A percentile compares a stretch with the other conserved stretches of the same genome.
phyloP scores from a whole-genome alignment of 2,797 vertebrate genomes.

The Propithecus perrieri region DNA sequence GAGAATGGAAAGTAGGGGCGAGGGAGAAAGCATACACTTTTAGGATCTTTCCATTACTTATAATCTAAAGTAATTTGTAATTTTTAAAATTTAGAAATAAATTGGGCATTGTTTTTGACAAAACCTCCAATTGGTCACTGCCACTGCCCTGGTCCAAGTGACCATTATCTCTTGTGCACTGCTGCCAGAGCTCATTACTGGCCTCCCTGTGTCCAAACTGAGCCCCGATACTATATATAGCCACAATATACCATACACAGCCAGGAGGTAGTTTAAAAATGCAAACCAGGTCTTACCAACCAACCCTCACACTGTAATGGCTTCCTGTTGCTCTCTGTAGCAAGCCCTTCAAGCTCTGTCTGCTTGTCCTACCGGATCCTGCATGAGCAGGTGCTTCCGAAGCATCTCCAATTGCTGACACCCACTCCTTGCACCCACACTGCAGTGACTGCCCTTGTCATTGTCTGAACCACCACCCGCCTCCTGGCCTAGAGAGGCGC shows the following conservation, averaged over 20 bases:
- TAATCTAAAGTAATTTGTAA: background rate
- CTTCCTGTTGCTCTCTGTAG: background rate
- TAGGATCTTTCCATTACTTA: background rate
- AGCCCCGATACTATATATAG: background rate
- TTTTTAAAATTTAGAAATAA: background rate
- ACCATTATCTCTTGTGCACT: background rate
- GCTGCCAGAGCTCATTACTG: background rate
- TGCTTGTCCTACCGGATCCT: background rate
- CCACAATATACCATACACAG: background rate
- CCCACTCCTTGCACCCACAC: background rate
- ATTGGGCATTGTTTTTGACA: background rate
- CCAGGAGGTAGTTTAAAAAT: background rate
- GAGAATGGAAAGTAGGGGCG: background rate
- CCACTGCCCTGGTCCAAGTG: background rate
- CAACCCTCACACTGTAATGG: background rate
- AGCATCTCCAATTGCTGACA: background rate
- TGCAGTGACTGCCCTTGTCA: no score
- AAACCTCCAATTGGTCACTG: background rate
- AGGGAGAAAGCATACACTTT: background rate
- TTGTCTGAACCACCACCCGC: background rate
- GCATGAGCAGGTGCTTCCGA: background rate
- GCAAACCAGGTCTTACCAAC: conserved; percentile 5
- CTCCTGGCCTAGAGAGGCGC: background rate
- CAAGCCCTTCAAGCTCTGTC: background rate
- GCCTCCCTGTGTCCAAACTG: background rate